Evolutionary conservation across 2,113 vertebrate species (phyloP).

Genomic region (Eretmochelys imbricata): DNA sequence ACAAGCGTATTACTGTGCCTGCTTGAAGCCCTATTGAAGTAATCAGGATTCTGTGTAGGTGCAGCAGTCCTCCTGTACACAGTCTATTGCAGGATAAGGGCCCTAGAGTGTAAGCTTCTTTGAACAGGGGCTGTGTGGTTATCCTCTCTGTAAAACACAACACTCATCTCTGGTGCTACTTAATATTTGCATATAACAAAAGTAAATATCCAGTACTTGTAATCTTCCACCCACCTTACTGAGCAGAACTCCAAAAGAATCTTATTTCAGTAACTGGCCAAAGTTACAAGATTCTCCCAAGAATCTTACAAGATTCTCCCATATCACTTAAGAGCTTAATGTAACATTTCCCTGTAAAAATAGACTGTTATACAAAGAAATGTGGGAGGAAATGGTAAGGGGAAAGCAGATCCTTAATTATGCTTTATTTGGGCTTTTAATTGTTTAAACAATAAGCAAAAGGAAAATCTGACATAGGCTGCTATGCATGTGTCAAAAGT

Average conservation of each 20-base stretch:
- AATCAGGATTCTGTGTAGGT: neutral
- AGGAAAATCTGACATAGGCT: neutral
- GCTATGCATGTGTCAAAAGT: neutral
- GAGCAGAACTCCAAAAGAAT: neutral
- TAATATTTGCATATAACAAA: neutral
- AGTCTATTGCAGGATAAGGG: neutral
- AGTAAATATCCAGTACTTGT: neutral
- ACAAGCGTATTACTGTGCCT: neutral
- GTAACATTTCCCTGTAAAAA: neutral
- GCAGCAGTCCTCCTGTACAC: neutral
- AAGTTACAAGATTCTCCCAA: neutral
- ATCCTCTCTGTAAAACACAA: neutral
- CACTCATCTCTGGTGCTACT: neutral
- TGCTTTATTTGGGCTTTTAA: neutral
- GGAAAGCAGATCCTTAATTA: neutral
- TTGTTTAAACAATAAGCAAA: neutral
- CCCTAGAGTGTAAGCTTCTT: neutral
- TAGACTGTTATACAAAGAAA: neutral
- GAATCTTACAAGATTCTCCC: neutral
- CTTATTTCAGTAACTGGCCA: neutral
- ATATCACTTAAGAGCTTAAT: neutral
- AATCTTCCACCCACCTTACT: neutral
- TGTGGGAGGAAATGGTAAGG: neutral
- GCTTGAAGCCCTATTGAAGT: neutral
- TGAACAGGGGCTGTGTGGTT: neutral